Conservation (phyloP, 2,113 vertebrate genomes). For the Oryzias curvinotus region DNA sequence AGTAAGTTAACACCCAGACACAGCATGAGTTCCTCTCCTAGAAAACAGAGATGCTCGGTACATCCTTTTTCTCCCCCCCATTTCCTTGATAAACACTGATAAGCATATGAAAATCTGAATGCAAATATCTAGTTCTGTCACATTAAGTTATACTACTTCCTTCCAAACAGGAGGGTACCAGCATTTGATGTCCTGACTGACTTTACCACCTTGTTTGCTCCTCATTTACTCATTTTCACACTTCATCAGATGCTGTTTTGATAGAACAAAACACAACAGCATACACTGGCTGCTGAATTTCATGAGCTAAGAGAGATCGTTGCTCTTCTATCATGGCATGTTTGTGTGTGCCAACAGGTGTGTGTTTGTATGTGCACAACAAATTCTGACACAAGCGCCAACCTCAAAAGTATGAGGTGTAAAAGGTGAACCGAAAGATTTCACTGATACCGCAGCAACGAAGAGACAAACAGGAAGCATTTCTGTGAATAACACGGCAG, state of each 20-base stretch:
- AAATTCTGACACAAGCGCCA: neutral
- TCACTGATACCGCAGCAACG: constrained; percentile 36
- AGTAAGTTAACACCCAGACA: neutral
- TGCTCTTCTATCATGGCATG: too few species aligned
- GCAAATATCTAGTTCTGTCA: constrained; percentile 32
- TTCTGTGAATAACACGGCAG: constrained; percentile 19
- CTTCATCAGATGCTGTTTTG: neutral
- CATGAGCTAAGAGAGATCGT: too few species aligned
- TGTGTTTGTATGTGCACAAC: constrained; percentile 6
- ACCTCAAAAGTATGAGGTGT: constrained; percentile 35
- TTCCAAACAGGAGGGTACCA: neutral
- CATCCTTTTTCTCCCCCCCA: constrained; percentile 1
- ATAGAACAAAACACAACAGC: too few species aligned
- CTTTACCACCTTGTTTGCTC: neutral
- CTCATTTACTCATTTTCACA: constrained; percentile 4
- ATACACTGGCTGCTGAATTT: too few species aligned
- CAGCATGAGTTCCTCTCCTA: neutral
- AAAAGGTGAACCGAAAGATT: constrained; percentile 49
- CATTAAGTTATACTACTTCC: neutral
- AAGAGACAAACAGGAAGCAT: constrained; percentile 71
- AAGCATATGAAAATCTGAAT: constrained; percentile 21
- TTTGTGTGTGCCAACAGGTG: constrained; percentile 19
- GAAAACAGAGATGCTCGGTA: neutral
- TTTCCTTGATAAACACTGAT: constrained; percentile 43
- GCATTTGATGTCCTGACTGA: neutral